phyloP scores from a whole-genome alignment of 2,888 invertebrate genomes.

The Artemia sinica region DNA sequence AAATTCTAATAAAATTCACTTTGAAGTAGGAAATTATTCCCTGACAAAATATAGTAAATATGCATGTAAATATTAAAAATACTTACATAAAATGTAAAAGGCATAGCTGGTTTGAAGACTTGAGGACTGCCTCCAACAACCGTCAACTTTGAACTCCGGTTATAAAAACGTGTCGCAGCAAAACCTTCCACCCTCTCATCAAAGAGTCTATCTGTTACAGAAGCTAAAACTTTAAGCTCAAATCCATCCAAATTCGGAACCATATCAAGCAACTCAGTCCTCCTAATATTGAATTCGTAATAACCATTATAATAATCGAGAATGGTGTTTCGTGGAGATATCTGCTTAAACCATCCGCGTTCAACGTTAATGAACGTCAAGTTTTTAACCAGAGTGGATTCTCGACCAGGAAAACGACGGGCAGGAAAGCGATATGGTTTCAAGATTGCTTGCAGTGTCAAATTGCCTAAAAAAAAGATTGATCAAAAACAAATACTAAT shows the following conservation, averaged over 20 bases:
- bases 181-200: constrained; percentile 70
- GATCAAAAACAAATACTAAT: too few species aligned
- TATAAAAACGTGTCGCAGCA: constrained; percentile 68
- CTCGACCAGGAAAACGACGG: not conserved
- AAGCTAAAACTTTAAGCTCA: constrained; percentile 64
- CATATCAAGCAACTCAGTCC: constrained; percentile 51
- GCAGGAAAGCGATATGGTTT: not conserved
- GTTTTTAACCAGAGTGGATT: not conserved
- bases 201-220: constrained; percentile 68
- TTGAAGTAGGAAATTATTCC: too few species aligned
- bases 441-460: not conserved
- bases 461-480: not conserved
- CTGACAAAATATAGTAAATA: too few species aligned
- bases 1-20: not conserved
- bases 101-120: constrained; percentile 88
- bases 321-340: not conserved
- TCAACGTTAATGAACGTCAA: not conserved
- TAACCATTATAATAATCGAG: constrained; percentile 60
- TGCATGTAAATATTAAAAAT: not conserved
- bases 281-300: constrained; percentile 47
- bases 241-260: constrained; percentile 52
- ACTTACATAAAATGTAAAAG: constrained; percentile 63
- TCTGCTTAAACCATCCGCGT: constrained; percentile 6
- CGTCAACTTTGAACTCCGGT: constrained; percentile 60
- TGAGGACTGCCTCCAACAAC: constrained; percentile 80